Evolutionary conservation across 2,888 invertebrate genomes (phyloP).

Genomic region (Eristalis tenax): DNA sequence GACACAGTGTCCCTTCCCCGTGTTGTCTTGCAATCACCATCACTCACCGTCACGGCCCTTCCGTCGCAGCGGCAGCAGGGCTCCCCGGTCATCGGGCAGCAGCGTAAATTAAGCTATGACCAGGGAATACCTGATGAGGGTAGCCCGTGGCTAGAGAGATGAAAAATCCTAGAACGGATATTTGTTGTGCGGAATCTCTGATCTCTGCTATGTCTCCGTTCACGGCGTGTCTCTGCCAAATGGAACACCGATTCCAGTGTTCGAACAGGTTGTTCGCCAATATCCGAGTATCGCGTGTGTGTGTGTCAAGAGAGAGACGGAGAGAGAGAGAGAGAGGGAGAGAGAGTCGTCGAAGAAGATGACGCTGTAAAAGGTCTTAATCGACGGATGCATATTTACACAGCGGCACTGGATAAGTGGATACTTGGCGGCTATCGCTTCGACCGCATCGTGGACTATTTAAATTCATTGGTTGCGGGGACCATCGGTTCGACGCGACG

Average conservation of each 20-base stretch:
- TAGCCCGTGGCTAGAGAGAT: background rate
- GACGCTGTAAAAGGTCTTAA: constrained; percentile 57
- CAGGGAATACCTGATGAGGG: constrained; percentile 73
- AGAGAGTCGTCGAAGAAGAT: background rate
- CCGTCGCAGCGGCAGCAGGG: constrained; percentile 13
- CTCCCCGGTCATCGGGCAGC: constrained; percentile 35
- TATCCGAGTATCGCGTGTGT: background rate
- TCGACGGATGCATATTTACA: constrained; percentile 63
- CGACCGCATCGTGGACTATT: constrained; percentile 61
- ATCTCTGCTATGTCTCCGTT: constrained; percentile 13
- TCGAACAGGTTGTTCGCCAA: constrained; percentile 61
- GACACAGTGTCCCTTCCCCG: constrained; percentile 67
- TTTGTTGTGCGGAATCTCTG: constrained; percentile 64
- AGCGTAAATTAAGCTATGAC: constrained; percentile 67
- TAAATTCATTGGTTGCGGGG: constrained; percentile 62
- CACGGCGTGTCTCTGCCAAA: constrained; percentile 1
- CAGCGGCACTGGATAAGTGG: constrained; percentile 35
- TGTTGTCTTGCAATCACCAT: constrained; percentile 70
- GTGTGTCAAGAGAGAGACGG: background rate
- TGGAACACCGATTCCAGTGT: constrained; percentile 3
- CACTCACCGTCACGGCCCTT: constrained; percentile 69
- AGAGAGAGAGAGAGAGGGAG: background rate
- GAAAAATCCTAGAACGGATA: constrained; percentile 62
- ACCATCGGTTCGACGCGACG: constrained; percentile 19
- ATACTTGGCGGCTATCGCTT: constrained; percentile 54